Evolutionary conservation across 2,797 vertebrate genomes (phyloP), one percentile per base, ranked within the genome.

Genomic region (Pseudopleuronectes americanus): DNA sequence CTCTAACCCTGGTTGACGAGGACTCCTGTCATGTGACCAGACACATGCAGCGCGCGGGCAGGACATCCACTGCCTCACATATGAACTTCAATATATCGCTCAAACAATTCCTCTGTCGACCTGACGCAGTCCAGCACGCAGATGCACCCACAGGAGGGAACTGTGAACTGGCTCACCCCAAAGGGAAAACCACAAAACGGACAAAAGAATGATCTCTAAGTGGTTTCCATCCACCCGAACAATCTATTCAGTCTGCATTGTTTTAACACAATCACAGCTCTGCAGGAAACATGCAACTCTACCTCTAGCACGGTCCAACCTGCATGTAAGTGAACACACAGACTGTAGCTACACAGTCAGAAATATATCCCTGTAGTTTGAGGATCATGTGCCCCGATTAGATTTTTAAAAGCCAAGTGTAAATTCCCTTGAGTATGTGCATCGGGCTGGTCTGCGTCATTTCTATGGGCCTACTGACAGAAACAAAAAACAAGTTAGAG

Each of bases 21-120:
- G 78, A 84, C 81, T 84, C 84, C 80, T 53, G 88, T 92, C 93
- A 94, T 93, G 92, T 94, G 93, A 94, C 91, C 89, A 93, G 93
- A 93, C 92, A 92, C 90, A 86, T 83, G 81, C 84, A 86, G 90
- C 83, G 67, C 84, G 73, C 64, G 59, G 68, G 72, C 79, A 84
- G 68, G 64, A 83, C 65, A 69, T 41, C 23, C 77, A 83, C 57
- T 84, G 85, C 70, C 79, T 89, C 75, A 83, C 61, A 86, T 84
- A 67, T 51, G 19, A 80, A 85, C 58, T 75, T 87, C 77, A 73
- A 31, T 72, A 80, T 84, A 90, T 54, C 71, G 57, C 77, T 87
- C 80, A 86, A 65, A 76, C 81, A 83, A 80, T 89, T 92, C 88
- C 77, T 91, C 57, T 85, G 82, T 83, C 13, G 81, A 93, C 78